A percentile compares a stretch with the other conserved stretches of the same genome.
Evolutionary conservation across 2,113 vertebrate genomes (phyloP).

Genomic region (Lanius ludovicianus): DNA sequence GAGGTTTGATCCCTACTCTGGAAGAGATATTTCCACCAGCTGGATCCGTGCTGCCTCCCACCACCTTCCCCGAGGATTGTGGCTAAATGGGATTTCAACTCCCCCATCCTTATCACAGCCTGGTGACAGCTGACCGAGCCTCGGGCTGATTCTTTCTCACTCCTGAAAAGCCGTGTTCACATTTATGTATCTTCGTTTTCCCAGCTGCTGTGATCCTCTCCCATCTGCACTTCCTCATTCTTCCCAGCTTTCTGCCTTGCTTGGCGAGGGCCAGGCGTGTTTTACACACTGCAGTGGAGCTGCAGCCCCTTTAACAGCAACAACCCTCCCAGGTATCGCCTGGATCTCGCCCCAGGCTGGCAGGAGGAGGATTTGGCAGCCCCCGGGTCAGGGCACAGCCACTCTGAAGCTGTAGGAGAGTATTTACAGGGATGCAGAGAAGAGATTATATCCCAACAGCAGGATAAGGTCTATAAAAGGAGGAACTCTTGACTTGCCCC

Average conservation of each 20-base stretch:
- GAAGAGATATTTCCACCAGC: neutral
- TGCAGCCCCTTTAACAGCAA: neutral
- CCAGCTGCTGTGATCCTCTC: neutral
- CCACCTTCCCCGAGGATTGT: neutral
- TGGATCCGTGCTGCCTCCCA: neutral
- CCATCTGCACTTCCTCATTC: neutral
- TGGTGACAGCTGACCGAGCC: neutral
- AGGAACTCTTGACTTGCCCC: neutral
- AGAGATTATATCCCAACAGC: neutral
- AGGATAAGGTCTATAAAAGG: neutral
- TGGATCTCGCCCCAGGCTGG: neutral
- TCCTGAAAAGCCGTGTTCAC: neutral
- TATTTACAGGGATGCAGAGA: neutral
- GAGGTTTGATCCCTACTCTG: neutral
- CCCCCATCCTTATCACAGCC: neutral
- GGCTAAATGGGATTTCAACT: slow-evolving; percentile 39
- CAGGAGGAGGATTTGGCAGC: neutral
- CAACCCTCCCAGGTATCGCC: neutral
- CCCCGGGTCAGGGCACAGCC: neutral
- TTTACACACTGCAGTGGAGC: neutral
- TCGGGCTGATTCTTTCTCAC: neutral
- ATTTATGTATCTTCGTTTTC: neutral
- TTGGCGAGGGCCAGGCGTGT: rapidly evolving
- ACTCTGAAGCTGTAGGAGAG: neutral
- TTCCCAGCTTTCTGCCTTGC: neutral